These are phyloP conservation scores for Campoplex capitator DNA, from an alignment of 2,888 invertebrate genomes.

Conservation along the genomic window DNA sequence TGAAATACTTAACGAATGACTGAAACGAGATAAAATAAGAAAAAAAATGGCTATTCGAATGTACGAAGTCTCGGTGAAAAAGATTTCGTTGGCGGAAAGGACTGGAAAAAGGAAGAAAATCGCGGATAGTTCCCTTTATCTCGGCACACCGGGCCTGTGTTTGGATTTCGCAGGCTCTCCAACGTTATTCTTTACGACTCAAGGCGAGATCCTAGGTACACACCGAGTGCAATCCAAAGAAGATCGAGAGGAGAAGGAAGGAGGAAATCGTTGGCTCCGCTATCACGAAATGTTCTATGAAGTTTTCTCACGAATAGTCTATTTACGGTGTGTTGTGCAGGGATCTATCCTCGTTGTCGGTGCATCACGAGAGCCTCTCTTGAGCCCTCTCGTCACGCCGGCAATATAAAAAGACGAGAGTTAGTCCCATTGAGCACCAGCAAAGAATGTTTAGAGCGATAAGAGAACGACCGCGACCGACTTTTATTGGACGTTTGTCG, in stretches of 20 bases:
- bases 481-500: conserved; percentile 76
- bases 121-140: conserved; percentile 66
- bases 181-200: conserved; percentile 72
- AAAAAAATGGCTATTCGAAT: neutral
- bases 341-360: conserved; percentile 14
- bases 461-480: conserved; percentile 71
- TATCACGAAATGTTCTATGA: conserved; percentile 52
- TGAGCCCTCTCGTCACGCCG: conserved; percentile 42
- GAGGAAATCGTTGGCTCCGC: conserved; percentile 49
- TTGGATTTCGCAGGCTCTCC: conserved; percentile 68
- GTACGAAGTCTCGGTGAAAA: neutral
- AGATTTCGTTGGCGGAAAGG: conserved; percentile 22
- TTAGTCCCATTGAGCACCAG: conserved; percentile 67
- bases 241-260: conserved; percentile 41
- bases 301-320: conserved; percentile 64
- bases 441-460: conserved; percentile 77
- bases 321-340: conserved; percentile 38
- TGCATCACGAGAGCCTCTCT: conserved; percentile 54
- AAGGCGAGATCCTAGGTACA: conserved; percentile 77
- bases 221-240: conserved; percentile 67
- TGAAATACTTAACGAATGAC: too few relatives aligned
- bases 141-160: conserved; percentile 71
- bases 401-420: conserved; percentile 43
- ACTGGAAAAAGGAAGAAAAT: conserved; percentile 50
- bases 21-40: neutral